Percentiles rank a stretch among this genome's conserved stretches.
Evolutionary conservation across 2,797 vertebrate genomes (phyloP).

Genomic region (Nannoperca australis): DNA sequence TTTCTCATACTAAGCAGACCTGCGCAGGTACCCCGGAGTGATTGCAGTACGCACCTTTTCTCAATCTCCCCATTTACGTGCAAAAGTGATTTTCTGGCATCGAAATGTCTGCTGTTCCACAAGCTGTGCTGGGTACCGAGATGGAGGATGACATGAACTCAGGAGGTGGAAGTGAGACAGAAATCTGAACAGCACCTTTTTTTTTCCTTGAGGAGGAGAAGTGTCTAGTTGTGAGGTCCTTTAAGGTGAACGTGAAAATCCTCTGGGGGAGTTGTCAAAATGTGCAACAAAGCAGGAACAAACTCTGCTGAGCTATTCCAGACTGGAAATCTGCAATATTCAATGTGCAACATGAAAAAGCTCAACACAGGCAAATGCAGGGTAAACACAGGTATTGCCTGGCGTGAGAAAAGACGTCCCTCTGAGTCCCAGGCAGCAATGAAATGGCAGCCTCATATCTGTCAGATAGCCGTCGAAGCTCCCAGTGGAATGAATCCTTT

Average conservation of each 20-base stretch:
- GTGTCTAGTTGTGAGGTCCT: constrained; percentile 44
- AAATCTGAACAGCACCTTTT: constrained; percentile 36
- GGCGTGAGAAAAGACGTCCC: constrained; percentile 29
- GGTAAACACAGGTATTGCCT: constrained; percentile 39
- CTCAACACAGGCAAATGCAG: background rate
- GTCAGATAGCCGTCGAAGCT: constrained; percentile 44
- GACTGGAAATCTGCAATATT: constrained; percentile 32
- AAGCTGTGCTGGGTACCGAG: constrained; percentile 41
- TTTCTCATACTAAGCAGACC: constrained; percentile 3
- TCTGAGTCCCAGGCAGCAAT: constrained; percentile 39
- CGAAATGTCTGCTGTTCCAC: constrained; percentile 42
- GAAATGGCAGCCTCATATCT: constrained; percentile 62
- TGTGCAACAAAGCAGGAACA: constrained; percentile 32
- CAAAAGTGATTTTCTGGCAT: constrained; percentile 44
- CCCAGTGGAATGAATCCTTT: constrained; percentile 61
- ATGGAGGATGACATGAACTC: constrained; percentile 35
- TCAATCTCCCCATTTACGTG: constrained; percentile 43
- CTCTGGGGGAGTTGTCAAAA: constrained; percentile 41
- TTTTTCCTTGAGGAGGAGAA: constrained; percentile 28
- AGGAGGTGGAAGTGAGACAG: constrained; percentile 38
- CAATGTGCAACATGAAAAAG: constrained; percentile 10
- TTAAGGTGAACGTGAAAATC: constrained; percentile 20
- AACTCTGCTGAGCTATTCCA: constrained; percentile 20
- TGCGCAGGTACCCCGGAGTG: background rate
- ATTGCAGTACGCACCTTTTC: constrained; percentile 25